Evolutionary conservation across 1,140 invertebrate species (phyloP).

Genomic region (Eubasilissa regina): DNA sequence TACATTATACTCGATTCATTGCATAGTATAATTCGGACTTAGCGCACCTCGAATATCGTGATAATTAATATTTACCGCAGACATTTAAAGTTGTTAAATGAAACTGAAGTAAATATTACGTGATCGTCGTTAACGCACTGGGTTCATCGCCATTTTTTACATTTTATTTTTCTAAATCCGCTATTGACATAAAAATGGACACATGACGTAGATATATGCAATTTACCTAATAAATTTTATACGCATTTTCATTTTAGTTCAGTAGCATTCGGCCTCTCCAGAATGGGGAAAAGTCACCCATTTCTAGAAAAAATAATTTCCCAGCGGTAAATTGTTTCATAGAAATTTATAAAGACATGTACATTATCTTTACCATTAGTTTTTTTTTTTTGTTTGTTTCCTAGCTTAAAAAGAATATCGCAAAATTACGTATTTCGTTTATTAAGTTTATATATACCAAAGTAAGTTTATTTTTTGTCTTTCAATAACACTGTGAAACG

Average conservation of each 20-base stretch:
- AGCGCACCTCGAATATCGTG: not conserved
- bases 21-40: conserved; percentile 21
- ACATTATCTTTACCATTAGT: conserved; percentile 25
- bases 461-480: conserved; percentile 21
- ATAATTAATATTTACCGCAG: too few relatives aligned
- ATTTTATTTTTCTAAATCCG: conserved; percentile 23
- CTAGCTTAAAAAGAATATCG: conserved; percentile 56
- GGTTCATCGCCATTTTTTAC: conserved; percentile 8
- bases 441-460: conserved; percentile 17
- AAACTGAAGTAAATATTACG: too few relatives aligned
- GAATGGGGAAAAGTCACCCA: conserved; percentile 1
- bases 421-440: conserved; percentile 58
- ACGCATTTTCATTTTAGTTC: not conserved
- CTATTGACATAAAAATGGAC: conserved; percentile 32
- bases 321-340: conserved; percentile 9
- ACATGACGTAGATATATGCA: conserved; percentile 17
- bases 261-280: not conserved
- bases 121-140: not conserved
- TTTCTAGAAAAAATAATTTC: conserved; percentile 45
- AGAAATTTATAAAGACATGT: conserved; percentile 39
- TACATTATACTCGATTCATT: conserved; percentile 4
- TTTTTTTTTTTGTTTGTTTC: conserved; percentile 22
- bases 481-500: conserved; percentile 15
- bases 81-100: too few relatives aligned
- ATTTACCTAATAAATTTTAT: conserved; percentile 33